A percentile compares a stretch with the other conserved stretches of the same genome.
Evolutionary conservation across 2,797 vertebrate species (phyloP).

Genomic region (Oreortyx pictus): DNA sequence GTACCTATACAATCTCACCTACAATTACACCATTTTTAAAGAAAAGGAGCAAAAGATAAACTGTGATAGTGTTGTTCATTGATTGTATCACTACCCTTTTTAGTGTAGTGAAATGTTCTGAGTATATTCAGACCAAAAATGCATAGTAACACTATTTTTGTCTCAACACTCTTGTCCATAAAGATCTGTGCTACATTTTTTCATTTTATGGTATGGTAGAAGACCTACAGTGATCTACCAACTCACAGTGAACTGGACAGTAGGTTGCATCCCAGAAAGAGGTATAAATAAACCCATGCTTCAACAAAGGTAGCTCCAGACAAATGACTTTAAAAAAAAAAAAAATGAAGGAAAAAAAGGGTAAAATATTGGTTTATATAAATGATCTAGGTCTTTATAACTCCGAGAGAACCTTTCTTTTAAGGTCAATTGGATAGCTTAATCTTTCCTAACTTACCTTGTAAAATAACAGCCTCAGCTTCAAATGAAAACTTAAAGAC

Average conservation of each 20-base stretch:
- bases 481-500: constrained; percentile 83
- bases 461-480: constrained; percentile 76
- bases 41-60: constrained; percentile 16
- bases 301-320: background rate
- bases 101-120: constrained; percentile 60
- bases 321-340: background rate
- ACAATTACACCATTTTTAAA: constrained; percentile 3
- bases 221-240: background rate
- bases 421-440: constrained; percentile 38
- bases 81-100: constrained; percentile 31
- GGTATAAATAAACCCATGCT: background rate
- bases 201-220: background rate
- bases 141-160: background rate
- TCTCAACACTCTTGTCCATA: background rate
- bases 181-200: background rate
- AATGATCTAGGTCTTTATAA: constrained; percentile 50
- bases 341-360: background rate
- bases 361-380: background rate
- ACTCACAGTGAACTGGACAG: background rate
- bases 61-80: background rate
- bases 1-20: background rate
- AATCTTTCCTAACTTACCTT: constrained; percentile 83
- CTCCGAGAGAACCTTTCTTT: constrained; percentile 5
- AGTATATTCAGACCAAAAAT: constrained; percentile 15
- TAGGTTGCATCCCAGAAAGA: background rate